Conservation (phyloP, 2,797 vertebrate species). For the Hozukius guyotensis region DNA sequence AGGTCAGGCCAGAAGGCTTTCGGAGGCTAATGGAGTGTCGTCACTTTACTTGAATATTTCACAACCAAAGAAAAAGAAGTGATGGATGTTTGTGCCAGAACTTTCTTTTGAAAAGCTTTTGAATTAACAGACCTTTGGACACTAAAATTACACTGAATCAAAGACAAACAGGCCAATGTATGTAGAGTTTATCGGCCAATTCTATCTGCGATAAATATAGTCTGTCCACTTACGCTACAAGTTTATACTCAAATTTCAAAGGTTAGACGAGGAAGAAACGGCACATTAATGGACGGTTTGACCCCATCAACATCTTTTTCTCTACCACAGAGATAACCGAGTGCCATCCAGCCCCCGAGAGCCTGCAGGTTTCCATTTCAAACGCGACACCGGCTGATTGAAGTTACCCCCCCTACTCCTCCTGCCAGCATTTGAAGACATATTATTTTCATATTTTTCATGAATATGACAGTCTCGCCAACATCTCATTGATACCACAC, state of each 20-base stretch:
- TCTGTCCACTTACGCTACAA: background rate
- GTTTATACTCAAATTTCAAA: background rate
- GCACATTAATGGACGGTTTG: constrained; percentile 13
- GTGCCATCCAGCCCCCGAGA: background rate
- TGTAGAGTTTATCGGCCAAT: background rate
- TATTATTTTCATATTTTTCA: background rate
- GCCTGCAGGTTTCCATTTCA: background rate
- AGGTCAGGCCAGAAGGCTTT: constrained; percentile 42
- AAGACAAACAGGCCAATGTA: background rate
- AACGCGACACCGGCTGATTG: background rate
- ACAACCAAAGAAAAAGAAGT: background rate
- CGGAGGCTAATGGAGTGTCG: constrained; percentile 31
- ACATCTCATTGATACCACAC: background rate
- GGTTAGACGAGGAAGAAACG: background rate
- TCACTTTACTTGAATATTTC: constrained; percentile 28
- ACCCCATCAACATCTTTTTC: constrained; percentile 14
- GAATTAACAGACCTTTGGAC: background rate
- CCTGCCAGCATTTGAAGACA: background rate
- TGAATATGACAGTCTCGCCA: background rate
- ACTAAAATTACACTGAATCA: background rate
- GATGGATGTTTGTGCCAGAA: background rate
- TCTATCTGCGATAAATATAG: background rate
- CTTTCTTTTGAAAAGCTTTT: background rate
- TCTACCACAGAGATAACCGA: background rate
- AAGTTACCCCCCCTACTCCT: background rate